These are phyloP conservation scores for Diaphora mendica DNA, from an alignment of 2,888 invertebrate species.

Conservation along the genomic window DNA sequence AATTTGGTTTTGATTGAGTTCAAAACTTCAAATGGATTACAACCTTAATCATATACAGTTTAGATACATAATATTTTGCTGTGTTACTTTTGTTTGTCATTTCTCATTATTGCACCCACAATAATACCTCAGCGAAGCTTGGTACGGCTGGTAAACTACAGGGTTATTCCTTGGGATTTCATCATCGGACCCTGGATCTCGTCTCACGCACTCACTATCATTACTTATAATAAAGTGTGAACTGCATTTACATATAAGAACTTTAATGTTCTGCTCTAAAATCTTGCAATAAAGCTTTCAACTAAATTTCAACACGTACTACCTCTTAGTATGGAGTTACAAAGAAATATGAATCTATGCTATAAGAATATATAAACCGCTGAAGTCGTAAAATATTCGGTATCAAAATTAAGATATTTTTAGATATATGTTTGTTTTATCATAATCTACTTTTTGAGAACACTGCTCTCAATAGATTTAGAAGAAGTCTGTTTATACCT, in stretches of 20 bases:
- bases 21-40: too few species aligned
- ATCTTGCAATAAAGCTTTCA: neutral
- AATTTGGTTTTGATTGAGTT: too few species aligned
- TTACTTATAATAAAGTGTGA: too few species aligned
- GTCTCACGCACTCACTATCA: too few species aligned
- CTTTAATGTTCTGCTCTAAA: neutral
- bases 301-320: neutral
- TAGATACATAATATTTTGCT: too few species aligned
- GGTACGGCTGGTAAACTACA: too few species aligned
- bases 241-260: neutral
- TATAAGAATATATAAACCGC: neutral
- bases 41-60: too few species aligned
- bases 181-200: too few species aligned
- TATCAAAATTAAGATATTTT: conserved; percentile 36
- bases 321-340: neutral
- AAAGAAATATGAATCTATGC: neutral
- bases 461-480: conserved; percentile 35
- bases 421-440: conserved; percentile 39
- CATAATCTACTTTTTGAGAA: conserved; percentile 39
- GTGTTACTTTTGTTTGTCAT: too few species aligned
- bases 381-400: conserved; percentile 16
- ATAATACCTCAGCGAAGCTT: too few species aligned
- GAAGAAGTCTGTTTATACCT: conserved; percentile 17
- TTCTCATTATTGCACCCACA: too few species aligned
- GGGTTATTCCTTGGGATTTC: too few species aligned